These are phyloP conservation scores for Julus scandinavius DNA, from an alignment of 2,888 invertebrate species.

Conservation along the genomic window DNA sequence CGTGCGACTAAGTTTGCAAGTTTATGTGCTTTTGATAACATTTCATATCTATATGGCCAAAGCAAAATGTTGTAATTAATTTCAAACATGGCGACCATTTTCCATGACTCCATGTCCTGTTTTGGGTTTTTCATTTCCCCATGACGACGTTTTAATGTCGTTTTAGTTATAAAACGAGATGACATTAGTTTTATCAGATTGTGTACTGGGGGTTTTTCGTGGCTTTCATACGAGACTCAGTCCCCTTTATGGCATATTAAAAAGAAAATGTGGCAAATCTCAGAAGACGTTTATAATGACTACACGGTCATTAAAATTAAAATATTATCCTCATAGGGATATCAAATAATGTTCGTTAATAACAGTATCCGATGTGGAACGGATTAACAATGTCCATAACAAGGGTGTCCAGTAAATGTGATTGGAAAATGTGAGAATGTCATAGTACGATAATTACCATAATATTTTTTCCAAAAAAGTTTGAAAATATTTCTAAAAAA, in stretches of 20 bases:
- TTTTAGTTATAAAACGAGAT: not conserved
- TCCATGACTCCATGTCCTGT: not conserved
- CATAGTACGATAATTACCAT: too few relatives aligned
- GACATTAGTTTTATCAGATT: not conserved
- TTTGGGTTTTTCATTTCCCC: not conserved
- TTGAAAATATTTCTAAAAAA: too few relatives aligned
- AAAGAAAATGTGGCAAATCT: not conserved
- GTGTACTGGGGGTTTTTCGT: not conserved
- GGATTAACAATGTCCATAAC: too few relatives aligned
- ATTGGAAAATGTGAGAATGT: too few relatives aligned
- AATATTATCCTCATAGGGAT: not conserved
- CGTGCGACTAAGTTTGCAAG: too few relatives aligned
- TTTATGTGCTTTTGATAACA: too few relatives aligned
- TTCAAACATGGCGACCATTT: not conserved
- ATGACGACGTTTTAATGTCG: not conserved
- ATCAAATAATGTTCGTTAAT: not conserved
- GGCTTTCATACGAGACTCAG: not conserved
- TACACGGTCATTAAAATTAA: not conserved
- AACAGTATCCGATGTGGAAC: not conserved
- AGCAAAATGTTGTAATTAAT: not conserved
- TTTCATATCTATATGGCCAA: too few relatives aligned
- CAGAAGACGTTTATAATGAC: not conserved
- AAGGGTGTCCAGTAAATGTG: too few relatives aligned
- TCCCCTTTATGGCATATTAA: not conserved
- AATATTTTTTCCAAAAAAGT: too few relatives aligned